Percentiles rank a stretch among this genome's conserved stretches.
phyloP scores from a whole-genome alignment of 2,888 invertebrate species.

The Zele albiditarsus region DNA sequence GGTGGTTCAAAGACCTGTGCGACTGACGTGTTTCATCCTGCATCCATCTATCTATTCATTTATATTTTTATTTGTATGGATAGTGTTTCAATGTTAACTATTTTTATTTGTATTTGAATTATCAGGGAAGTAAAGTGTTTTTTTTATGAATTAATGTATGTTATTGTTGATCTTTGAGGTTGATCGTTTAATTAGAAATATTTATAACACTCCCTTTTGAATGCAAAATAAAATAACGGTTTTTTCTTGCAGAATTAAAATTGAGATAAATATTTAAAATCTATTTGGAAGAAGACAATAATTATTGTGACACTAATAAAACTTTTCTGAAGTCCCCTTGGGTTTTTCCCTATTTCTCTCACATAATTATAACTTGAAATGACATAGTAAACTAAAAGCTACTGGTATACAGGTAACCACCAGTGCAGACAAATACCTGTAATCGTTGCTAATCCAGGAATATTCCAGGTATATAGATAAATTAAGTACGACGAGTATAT shows the following conservation, averaged over 20 bases:
- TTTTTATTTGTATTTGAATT: neutral
- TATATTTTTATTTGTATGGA: neutral
- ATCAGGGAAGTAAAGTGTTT: neutral
- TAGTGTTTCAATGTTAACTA: neutral
- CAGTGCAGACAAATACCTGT: neutral
- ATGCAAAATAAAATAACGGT: too few relatives aligned
- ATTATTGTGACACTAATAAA: too few relatives aligned
- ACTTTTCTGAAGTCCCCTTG: too few relatives aligned
- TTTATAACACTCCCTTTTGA: too few relatives aligned
- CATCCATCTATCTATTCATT: neutral
- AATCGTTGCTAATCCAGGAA: neutral
- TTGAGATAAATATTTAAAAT: too few relatives aligned
- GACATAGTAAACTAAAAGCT: neutral
- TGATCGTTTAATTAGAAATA: too few relatives aligned
- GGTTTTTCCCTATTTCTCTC: too few relatives aligned
- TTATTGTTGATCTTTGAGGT: too few relatives aligned
- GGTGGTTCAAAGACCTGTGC: slow-evolving; percentile 50
- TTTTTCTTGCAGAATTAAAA: too few relatives aligned
- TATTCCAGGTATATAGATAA: neutral
- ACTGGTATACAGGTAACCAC: neutral
- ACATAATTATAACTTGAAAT: neutral
- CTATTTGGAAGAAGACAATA: too few relatives aligned
- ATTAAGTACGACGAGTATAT: too few relatives aligned
- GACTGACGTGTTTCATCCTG: slow-evolving; percentile 13
- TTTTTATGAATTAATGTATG: too few relatives aligned